phyloP scores from a whole-genome alignment of 2,113 vertebrate species.

The Vulpes lagopus region DNA sequence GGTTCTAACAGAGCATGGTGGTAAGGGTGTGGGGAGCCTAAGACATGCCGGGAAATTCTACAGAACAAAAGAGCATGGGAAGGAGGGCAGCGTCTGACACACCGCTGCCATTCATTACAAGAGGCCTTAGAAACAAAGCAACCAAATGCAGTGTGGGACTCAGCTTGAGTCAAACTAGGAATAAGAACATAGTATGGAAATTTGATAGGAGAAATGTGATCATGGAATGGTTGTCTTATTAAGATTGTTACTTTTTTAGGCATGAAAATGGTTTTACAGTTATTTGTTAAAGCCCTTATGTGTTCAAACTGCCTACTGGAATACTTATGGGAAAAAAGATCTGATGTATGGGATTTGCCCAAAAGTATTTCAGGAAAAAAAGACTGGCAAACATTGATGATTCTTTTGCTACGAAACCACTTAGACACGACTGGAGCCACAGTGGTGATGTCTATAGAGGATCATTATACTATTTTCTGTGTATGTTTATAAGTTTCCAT shows the following conservation, averaged over 20 bases:
- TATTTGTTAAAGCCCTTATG: neutral
- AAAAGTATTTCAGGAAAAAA: conserved; percentile 14
- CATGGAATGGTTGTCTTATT: neutral
- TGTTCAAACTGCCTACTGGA: neutral
- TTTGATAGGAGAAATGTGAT: neutral
- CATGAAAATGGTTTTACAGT: neutral
- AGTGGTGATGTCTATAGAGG: neutral
- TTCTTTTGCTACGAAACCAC: neutral
- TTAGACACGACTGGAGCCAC: neutral
- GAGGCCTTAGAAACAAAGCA: neutral
- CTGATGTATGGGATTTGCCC: neutral
- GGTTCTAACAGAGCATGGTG: neutral
- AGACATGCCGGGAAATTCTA: neutral
- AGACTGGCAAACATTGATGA: neutral
- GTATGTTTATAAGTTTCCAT: neutral
- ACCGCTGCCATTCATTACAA: neutral
- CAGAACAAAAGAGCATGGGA: neutral
- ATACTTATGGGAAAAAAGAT: neutral
- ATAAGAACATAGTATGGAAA: neutral
- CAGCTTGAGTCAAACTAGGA: neutral
- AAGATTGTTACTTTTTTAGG: neutral
- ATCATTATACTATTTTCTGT: neutral
- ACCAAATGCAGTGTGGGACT: accelerated
- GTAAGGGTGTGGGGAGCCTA: neutral
- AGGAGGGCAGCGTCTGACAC: neutral